Conservation (phyloP, 1,140 invertebrate species). For the Leptestheria dahalacensis region DNA sequence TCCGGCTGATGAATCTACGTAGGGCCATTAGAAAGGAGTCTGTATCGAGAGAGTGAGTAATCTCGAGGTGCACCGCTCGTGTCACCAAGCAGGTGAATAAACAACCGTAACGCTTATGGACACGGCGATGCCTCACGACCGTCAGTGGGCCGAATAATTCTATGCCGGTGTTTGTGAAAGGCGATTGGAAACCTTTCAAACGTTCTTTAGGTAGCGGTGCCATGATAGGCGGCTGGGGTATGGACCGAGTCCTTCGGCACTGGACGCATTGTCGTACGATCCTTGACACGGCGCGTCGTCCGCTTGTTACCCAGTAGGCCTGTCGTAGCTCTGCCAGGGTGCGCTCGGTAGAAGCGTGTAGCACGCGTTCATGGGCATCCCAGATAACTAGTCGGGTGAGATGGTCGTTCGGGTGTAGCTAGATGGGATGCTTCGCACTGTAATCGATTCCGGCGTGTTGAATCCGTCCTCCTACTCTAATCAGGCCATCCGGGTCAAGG, state of each 20-base stretch:
- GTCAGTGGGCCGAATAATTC: conserved; percentile 22
- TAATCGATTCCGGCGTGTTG: neutral
- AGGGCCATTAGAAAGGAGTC: conserved; percentile 21
- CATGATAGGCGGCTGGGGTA: conserved; percentile 17
- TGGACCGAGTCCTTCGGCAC: conserved; percentile 7
- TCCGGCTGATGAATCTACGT: conserved; percentile 19
- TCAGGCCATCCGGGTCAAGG: neutral
- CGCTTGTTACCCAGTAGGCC: conserved; percentile 17
- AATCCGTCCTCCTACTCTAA: neutral
- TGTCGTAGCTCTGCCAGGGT: conserved; percentile 13
- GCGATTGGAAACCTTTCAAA: conserved; percentile 4
- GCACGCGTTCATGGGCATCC: neutral
- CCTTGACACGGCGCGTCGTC: conserved; percentile 4
- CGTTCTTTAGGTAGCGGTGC: conserved; percentile 15
- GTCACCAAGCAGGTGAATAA: conserved; percentile 22
- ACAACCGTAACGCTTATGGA: conserved; percentile 21
- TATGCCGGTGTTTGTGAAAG: conserved; percentile 18
- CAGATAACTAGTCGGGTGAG: neutral
- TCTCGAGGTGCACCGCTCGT: conserved; percentile 24
- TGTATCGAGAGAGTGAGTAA: conserved; percentile 19
- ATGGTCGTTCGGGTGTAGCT: neutral
- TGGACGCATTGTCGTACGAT: conserved; percentile 8
- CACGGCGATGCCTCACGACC: conserved; percentile 16
- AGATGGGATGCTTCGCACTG: neutral
- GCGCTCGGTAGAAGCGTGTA: conserved; percentile 1